Base-by-base conservation (phyloP, 2,113 vertebrate genomes). In the Progne subis region DNA sequence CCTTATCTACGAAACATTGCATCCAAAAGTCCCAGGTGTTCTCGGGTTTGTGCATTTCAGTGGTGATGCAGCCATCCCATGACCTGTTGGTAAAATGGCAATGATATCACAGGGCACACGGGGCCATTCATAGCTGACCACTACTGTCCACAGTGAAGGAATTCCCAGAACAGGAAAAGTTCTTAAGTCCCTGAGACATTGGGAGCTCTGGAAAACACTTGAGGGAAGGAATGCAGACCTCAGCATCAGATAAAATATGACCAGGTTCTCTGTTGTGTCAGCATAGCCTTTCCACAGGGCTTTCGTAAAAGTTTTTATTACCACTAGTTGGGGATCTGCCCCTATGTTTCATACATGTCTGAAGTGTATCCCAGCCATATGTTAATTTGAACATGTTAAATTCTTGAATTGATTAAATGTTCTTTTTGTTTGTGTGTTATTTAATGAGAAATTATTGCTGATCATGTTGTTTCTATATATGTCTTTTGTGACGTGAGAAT, bases 401-500 rank as follows among this genome's bases (percentile, higher is more conserved):
- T 97, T 98, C 86, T 97, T 95, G 91, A 97, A 98, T 82, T 97
- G 88, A 97, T 95, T 98, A 95, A 97, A 97, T 98, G 94, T 98
- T 97, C 91, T 96, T 94, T 94, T 41, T 86, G 83, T 95, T 86
- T 98, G 95, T 98, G 82, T 97, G 96, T 98, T 97, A 97, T 88
- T 97, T 97, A 97, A 97, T 96, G 92, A 97, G 88, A 97, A 95
- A 97, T 96, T 96, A 97, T 94, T 98, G 97, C 95, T 96, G 92
- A 98, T 97, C 82, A 39, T 97, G 93, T 98, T 98, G 97, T 98
- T 98, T 97, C 95, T 98, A 96, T 98, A 95, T 96, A 95, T 98
- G 98, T 98, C 96, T 98, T 96, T 95, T 98, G 98, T 98, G 98
- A 98, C 95, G 97, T 97, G 98, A 98, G 98, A 98, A 98, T 98